A percentile compares a stretch with the other conserved stretches of the same genome.
Evolutionary conservation across 2,888 invertebrate genomes (phyloP).

Genomic region (Drosophila sordidapex): DNA sequence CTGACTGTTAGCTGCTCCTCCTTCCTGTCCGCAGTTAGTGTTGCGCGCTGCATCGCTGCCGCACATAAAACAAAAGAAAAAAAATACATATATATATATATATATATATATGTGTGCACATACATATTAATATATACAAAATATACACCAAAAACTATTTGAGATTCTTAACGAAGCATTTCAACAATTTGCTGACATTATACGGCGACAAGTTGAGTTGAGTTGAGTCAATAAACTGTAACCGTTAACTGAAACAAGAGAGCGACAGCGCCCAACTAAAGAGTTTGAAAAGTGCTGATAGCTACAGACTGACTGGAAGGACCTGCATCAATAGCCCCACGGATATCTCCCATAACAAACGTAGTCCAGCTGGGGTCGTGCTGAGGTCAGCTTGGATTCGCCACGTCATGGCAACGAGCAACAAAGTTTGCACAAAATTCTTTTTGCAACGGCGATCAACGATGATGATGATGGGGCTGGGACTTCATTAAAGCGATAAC

Average conservation of each 20-base stretch:
- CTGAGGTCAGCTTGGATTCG: background rate
- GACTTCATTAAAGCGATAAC: slow-evolving; percentile 65
- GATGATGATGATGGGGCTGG: slow-evolving; percentile 17
- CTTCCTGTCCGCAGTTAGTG: slow-evolving; percentile 5
- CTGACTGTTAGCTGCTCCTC: slow-evolving; percentile 4
- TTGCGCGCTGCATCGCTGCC: slow-evolving; percentile 42
- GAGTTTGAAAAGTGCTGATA: slow-evolving; percentile 70
- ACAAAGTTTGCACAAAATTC: slow-evolving; percentile 67
- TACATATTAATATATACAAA: background rate
- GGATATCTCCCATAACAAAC: slow-evolving; percentile 39
- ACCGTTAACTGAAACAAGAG: slow-evolving; percentile 68
- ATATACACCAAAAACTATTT: slow-evolving; percentile 62
- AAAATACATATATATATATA: background rate
- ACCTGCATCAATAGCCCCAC: slow-evolving; percentile 67
- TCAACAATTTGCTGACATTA: slow-evolving; percentile 80
- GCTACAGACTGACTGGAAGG: slow-evolving; percentile 74
- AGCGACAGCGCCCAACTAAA: slow-evolving; percentile 52
- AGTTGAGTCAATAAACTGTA: slow-evolving; percentile 78
- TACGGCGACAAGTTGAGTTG: slow-evolving; percentile 76
- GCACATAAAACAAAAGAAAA: slow-evolving; percentile 40
- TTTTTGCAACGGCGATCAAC: slow-evolving; percentile 46
- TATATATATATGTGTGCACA: background rate
- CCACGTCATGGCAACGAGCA: slow-evolving; percentile 49
- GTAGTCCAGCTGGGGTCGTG: background rate
- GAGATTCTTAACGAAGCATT: slow-evolving; percentile 79